Evolutionary conservation across 1,140 invertebrate genomes (phyloP).

Genomic region (Lepidotrigona ventralis): DNA sequence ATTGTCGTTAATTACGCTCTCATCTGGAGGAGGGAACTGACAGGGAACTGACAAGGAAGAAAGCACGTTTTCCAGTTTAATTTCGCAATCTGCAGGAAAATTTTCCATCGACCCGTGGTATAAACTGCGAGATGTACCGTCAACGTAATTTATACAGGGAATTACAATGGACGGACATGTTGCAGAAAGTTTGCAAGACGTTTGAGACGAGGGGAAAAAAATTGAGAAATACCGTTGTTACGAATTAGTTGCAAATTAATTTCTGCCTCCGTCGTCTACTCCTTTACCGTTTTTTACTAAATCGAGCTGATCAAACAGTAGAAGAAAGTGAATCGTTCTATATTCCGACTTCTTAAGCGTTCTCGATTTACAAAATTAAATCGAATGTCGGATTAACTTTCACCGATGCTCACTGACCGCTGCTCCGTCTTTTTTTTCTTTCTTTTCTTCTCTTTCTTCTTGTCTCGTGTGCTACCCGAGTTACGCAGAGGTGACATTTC

Average conservation of each 20-base stretch:
- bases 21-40: background rate
- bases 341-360: conserved; percentile 5
- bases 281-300: no score
- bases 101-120: background rate
- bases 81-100: background rate
- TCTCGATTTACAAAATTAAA: conserved; percentile 23
- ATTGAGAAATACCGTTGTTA: no score
- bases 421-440: background rate
- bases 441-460: background rate
- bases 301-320: background rate
- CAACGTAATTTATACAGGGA: no score
- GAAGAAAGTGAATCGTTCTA: conserved; percentile 11
- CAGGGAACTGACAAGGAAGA: conserved; percentile 15
- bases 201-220: no score
- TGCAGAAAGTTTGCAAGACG: no score
- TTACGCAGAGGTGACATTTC: background rate
- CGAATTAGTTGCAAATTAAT: no score
- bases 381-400: conserved; percentile 28
- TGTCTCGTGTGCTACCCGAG: background rate
- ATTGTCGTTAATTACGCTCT: conserved; percentile 39
- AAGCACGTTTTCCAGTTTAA: conserved; percentile 9
- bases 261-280: no score
- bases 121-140: no score
- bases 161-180: no score
- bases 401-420: background rate